Evolutionary conservation across 1,140 invertebrate genomes (phyloP).

Genomic region (Cyclargus thomasi): DNA sequence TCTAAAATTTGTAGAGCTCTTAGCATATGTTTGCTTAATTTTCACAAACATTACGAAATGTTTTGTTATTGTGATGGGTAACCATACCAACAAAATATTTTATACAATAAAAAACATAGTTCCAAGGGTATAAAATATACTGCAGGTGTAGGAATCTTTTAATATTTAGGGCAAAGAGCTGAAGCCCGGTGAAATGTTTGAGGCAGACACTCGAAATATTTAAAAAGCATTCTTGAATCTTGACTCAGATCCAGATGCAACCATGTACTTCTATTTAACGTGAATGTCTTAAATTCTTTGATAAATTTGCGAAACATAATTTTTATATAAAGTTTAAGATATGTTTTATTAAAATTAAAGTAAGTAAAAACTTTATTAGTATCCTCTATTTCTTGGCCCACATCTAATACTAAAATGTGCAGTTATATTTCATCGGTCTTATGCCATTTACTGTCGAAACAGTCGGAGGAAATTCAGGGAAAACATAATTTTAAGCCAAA

Average conservation of each 20-base stretch:
- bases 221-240: conserved; percentile 22
- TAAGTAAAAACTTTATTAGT: not conserved
- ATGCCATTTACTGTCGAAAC: not conserved
- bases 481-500: no score
- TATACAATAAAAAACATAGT: not conserved
- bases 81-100: no score
- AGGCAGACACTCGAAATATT: conserved; percentile 21
- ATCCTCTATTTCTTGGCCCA: not conserved
- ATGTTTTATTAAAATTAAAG: no score
- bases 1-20: not conserved
- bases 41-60: no score
- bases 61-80: no score
- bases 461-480: no score
- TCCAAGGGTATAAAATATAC: not conserved
- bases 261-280: conserved; percentile 9
- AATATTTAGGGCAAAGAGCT: conserved; percentile 14
- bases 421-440: not conserved
- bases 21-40: not conserved
- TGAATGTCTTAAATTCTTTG: conserved; percentile 9
- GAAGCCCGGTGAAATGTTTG: conserved; percentile 12
- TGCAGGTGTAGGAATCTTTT: conserved; percentile 7
- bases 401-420: not conserved
- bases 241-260: conserved; percentile 16
- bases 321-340: not conserved
- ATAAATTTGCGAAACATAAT: conserved; percentile 1